Evolutionary conservation across 2,113 vertebrate species (phyloP), one percentile per base, ranked within the genome.

Genomic region (Chroicocephalus ridibundus): DNA sequence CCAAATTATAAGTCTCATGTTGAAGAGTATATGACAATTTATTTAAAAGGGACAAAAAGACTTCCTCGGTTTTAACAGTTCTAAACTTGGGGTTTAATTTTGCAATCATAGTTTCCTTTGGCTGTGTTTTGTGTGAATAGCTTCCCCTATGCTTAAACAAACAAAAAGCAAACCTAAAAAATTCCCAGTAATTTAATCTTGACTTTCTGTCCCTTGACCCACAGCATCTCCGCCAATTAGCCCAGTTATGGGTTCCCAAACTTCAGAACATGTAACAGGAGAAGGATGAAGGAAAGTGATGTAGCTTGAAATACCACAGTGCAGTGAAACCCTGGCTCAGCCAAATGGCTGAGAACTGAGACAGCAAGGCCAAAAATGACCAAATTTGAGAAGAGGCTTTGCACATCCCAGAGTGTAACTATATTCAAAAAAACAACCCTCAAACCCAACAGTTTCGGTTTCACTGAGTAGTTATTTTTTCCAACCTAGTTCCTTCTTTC

Each of bases 1-100:
- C 34, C 69, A 62, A 19, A 65, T 2, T 1, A 0, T 9, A 55
- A 82, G 13, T 18, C 9, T 55, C 9, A 20, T 2, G 9, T 21
- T 64, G 42, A 68, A 51, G 13, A 20, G 9, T 24, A 13, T n/a
- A 57, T 40, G 18, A 60, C 27, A 60, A n/a, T 61, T 55, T 14
- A 32, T 40, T 66, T 52, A 57, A 34, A 84, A 68, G 15, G 42
- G 10, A 58, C 19, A 46, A 61, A 86, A 65, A 57, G 3, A 10
- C 11, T 61, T 77, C 9, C 29, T 62, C 5, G 4, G 29, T 65
- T 86, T 65, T 31, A 79, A 60, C 15, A 65, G 8, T 31, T 78
- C 54, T 54, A 32, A 79, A 27, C 38, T n/a, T 49, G 27, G 32
- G 11, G 49, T 9, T 74, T 65, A 21, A 6, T 80, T 86, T 65